Percentiles rank a stretch among this genome's conserved stretches.
Conservation (phyloP, 1,140 invertebrate genomes). For the Anagrus nilaparvatae region DNA sequence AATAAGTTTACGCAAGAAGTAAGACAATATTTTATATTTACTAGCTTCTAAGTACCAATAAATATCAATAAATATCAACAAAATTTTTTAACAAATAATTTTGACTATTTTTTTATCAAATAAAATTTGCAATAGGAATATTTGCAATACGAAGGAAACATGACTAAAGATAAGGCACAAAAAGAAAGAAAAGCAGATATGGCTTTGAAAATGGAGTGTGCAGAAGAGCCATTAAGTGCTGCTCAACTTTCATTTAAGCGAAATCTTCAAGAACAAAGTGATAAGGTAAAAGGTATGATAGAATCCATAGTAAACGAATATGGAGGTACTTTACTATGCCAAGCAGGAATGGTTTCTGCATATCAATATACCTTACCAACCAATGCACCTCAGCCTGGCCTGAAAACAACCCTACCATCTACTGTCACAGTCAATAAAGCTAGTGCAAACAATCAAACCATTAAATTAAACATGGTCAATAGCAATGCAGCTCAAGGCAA, state of each 20-base stretch:
- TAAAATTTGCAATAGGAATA: no score
- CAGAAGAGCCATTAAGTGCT: constrained; percentile 55
- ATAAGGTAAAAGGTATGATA: constrained; percentile 27
- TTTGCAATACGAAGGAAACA: no score
- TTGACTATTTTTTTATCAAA: no score
- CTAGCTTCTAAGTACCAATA: no score
- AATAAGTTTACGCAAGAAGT: no score
- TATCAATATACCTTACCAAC: constrained; percentile 37
- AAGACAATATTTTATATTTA: no score
- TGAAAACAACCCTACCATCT: no score
- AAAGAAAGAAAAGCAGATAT: constrained; percentile 29
- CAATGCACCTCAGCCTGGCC: no score
- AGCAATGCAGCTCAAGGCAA: constrained; percentile 34
- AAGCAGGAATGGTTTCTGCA: constrained; percentile 29
- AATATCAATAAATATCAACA: no score
- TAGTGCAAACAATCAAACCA: constrained; percentile 27
- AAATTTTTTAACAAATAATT: no score
- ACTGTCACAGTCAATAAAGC: constrained; percentile 19
- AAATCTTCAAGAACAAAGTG: constrained; percentile 41
- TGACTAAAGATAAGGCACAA: constrained; percentile 12
- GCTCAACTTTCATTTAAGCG: constrained; percentile 46
- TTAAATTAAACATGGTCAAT: constrained; percentile 37
- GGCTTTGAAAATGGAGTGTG: constrained; percentile 55
- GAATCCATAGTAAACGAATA: constrained; percentile 37
- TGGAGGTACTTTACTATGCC: constrained; percentile 32